Percentiles rank a stretch among this genome's conserved stretches.
Evolutionary conservation across 2,113 vertebrate genomes (phyloP).

Genomic region (Boulengeromyrus knoepffleri): DNA sequence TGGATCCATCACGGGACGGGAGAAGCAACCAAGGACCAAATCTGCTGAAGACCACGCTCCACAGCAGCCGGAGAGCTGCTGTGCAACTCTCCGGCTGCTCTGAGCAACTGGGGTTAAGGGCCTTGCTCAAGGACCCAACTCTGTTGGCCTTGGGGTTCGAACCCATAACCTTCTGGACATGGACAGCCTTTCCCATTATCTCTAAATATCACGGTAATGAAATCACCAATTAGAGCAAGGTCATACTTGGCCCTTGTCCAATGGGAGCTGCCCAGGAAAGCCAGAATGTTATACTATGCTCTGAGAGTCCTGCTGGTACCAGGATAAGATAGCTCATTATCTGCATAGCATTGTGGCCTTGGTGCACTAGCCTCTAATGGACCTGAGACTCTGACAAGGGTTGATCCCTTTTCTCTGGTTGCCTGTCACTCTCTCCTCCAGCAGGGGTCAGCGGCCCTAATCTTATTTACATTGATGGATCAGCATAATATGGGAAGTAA

Average conservation of each 20-base stretch:
- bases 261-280: not conserved
- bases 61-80: not conserved
- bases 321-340: not conserved
- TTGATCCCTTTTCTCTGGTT: conserved; percentile 28
- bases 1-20: not conserved
- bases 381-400: conserved; percentile 11
- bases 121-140: not conserved
- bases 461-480: conserved; percentile 35
- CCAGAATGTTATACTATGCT: not conserved
- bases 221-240: not conserved
- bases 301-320: not conserved
- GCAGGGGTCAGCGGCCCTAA: conserved; percentile 32
- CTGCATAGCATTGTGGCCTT: not conserved
- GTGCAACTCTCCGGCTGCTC: no score
- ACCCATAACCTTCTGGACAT: not conserved
- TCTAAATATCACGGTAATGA: not conserved
- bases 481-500: conserved; percentile 26
- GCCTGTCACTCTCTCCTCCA: conserved; percentile 42
- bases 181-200: not conserved
- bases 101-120: not conserved
- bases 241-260: not conserved
- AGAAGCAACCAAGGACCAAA: not conserved
- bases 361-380: not conserved
- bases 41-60: not conserved
- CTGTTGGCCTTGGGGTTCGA: not conserved